Base-by-base conservation (phyloP, 1,140 invertebrate species). In the Scylla paramamosain region DNA sequence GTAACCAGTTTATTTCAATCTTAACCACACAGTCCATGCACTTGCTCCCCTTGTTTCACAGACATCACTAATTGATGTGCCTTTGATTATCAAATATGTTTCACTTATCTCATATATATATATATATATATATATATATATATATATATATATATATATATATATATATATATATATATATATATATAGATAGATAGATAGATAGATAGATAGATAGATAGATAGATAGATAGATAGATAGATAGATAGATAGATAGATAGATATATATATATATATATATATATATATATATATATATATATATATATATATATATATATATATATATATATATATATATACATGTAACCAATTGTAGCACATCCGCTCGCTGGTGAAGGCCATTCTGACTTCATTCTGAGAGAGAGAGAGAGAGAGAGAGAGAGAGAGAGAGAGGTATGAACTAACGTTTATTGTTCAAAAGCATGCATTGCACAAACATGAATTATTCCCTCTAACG, bases 71-170 rank as follows among this genome's bases (percentile, higher is more conserved):
- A 90, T 31, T 14, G 32, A 12, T 45, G 46, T 46, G 14, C 6
- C 32, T 39, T 14, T 28, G 8, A 14, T 8, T 14, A 28, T 14
- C 12, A 6, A 14, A 7, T 10, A 45, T 39, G 10, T 90, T 7
- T 10, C 10, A 39, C 12, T 28, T 45, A 6, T 14, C 88, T n/a
- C n/a, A n/a, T n/a, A n/a, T n/a, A n/a, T n/a, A n/a, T n/a, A n/a
- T n/a, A n/a, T n/a, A n/a, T n/a, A 91, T 29, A 91, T 59, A 52
- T 59, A 91, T 59, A 91, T 48, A n/a, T n/a, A n/a, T 59, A 91
- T 28, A 91, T 28, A 91, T 67, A 91, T 6, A 67, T 8, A 91
- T 67, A 48, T 32, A 67, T 32, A 91, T 59, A 10, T 32, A 91
- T 59, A 91, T 59, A 52, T 29, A 67, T 32, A 48, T 28, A 91